A percentile compares a stretch with the other conserved stretches of the same genome.
These are phyloP conservation scores for Coranthus polyacanthus DNA, from an alignment of 2,797 vertebrate species.

Conservation along the genomic window DNA sequence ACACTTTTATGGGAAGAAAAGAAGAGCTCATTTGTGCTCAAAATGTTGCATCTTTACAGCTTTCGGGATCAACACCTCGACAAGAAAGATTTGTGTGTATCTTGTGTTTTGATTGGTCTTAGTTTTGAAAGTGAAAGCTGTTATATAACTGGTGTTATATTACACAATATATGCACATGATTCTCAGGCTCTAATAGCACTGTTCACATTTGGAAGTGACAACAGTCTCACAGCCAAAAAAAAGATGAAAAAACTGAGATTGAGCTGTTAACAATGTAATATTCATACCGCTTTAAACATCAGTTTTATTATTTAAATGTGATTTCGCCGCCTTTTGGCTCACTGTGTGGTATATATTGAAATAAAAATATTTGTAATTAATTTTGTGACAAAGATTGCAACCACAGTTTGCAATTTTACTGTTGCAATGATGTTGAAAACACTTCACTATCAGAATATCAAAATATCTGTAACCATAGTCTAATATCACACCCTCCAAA, in stretches of 20 bases:
- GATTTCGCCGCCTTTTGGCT: neutral
- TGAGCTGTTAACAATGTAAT: too few relatives aligned
- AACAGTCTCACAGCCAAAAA: too few relatives aligned
- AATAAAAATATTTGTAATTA: neutral
- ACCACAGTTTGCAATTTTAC: too few relatives aligned
- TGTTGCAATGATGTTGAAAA: too few relatives aligned
- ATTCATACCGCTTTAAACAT: neutral
- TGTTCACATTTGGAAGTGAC: too few relatives aligned
- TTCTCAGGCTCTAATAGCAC: too few relatives aligned
- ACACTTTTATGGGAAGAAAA: too few relatives aligned
- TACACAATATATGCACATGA: too few relatives aligned
- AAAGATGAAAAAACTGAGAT: too few relatives aligned
- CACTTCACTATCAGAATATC: too few relatives aligned
- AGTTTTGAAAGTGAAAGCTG: neutral
- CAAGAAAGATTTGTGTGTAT: neutral
- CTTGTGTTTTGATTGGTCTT: neutral
- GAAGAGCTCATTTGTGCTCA: too few relatives aligned
- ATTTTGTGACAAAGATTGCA: neutral
- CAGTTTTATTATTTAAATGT: neutral
- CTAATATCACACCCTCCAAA: slow-evolving; percentile 5
- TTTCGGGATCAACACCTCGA: neutral
- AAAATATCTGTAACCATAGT: slow-evolving; percentile 9
- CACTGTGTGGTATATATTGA: too few relatives aligned
- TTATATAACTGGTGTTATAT: neutral
- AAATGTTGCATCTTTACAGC: neutral